Evolutionary conservation across 2,113 vertebrate genomes (phyloP).

Genomic region (Dendropsophus ebraccatus): DNA sequence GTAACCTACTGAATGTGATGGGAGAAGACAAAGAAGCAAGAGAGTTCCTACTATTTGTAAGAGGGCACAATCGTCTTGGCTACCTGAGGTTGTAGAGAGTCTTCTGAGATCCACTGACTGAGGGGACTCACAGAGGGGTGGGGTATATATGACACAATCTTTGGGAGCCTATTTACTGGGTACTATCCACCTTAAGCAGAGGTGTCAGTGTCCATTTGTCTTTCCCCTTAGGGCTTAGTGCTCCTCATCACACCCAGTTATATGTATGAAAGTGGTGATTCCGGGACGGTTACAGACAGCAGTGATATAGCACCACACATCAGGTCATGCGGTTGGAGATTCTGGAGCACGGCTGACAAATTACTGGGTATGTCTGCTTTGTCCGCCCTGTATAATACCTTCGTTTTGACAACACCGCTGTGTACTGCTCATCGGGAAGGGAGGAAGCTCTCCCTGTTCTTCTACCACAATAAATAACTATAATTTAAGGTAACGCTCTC

Average conservation of each 20-base stretch:
- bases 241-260: too few species aligned
- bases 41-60: too few species aligned
- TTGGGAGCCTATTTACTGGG: too few species aligned
- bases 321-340: neutral
- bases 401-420: neutral
- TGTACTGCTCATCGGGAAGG: neutral
- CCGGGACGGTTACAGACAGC: neutral
- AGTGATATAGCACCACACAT: neutral
- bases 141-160: too few species aligned
- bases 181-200: neutral
- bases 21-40: too few species aligned
- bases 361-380: neutral
- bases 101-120: too few species aligned
- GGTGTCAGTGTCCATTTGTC: neutral
- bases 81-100: too few species aligned
- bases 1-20: too few species aligned
- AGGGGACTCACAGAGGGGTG: too few species aligned
- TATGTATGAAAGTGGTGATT: too few species aligned
- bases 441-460: neutral
- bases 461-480: slow-evolving; percentile 12
- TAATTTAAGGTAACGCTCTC: slow-evolving; percentile 18
- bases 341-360: neutral
- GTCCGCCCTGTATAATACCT: neutral
- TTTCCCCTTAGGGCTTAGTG: too few species aligned
- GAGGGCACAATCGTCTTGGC: neutral